Conservation (phyloP, 1,140 invertebrate genomes). For the Ladona fulva region DNA sequence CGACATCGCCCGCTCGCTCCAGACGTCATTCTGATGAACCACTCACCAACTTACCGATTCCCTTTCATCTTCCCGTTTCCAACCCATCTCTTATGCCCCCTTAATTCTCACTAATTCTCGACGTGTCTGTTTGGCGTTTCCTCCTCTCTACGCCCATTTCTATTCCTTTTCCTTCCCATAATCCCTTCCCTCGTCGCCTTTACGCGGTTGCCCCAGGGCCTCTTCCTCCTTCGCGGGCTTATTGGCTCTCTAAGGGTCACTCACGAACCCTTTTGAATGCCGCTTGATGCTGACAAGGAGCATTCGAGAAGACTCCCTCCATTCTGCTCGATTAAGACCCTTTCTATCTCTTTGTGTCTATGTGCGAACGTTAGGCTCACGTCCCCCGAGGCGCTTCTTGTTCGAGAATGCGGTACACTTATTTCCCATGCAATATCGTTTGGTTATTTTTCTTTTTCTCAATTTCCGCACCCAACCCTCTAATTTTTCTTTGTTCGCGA, state of each 20-base stretch:
- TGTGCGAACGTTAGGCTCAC: no score
- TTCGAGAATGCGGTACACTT: no score
- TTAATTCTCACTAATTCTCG: conserved; percentile 19
- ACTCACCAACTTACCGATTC: conserved; percentile 16
- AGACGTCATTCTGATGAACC: not conserved
- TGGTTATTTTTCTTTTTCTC: no score
- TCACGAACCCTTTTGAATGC: not conserved
- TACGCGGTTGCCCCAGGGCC: not conserved
- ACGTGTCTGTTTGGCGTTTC: not conserved
- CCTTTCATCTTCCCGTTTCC: conserved; percentile 5
- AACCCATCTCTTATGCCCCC: conserved; percentile 20
- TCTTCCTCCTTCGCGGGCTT: not conserved
- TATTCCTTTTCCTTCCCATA: not conserved
- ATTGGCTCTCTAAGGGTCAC: conserved; percentile 1
- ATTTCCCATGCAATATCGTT: no score
- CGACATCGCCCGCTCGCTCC: not conserved
- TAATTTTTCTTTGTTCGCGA: no score
- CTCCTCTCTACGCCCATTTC: not conserved
- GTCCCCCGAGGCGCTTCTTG: no score
- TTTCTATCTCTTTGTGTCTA: no score
- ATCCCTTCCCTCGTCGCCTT: not conserved
- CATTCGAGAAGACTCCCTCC: not conserved
- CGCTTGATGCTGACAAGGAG: not conserved
- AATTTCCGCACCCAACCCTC: no score
- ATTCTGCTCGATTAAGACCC: no score